phyloP scores from a whole-genome alignment of 1,140 invertebrate genomes.

The Cyrtorhinus lividipennis region DNA sequence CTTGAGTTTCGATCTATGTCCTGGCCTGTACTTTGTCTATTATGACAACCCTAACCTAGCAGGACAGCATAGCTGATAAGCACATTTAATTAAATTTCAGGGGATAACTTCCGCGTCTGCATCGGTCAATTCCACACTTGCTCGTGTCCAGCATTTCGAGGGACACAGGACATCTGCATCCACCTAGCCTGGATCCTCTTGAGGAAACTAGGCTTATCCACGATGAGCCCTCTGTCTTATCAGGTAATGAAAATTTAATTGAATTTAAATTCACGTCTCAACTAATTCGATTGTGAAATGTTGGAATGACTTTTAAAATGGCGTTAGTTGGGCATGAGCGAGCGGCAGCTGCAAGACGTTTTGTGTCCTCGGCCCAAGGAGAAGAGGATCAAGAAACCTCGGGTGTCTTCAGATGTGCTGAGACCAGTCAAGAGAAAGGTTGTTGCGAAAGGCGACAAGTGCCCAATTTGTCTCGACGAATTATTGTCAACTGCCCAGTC shows the following conservation, averaged over 20 bases:
- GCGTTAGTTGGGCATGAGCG: not conserved
- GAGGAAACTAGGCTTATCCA: not conserved
- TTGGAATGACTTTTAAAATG: not conserved
- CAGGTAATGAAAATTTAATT: not conserved
- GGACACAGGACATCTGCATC: not conserved
- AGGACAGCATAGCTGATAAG: too few relatives aligned
- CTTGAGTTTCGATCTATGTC: too few relatives aligned
- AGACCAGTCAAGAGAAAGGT: not conserved
- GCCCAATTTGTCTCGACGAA: not conserved
- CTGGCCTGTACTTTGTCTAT: too few relatives aligned
- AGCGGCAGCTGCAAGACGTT: not conserved
- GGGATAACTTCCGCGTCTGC: not conserved
- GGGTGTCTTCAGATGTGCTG: not conserved
- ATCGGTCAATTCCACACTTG: not conserved
- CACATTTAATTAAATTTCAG: too few relatives aligned
- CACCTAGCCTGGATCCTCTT: conserved; percentile 1
- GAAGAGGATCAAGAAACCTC: not conserved
- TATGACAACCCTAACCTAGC: too few relatives aligned
- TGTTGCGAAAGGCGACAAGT: not conserved
- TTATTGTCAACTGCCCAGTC: not conserved
- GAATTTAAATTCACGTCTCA: not conserved
- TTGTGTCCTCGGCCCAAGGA: not conserved
- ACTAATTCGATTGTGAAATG: not conserved
- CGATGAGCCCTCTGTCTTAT: not conserved
- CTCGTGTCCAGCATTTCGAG: not conserved